Evolutionary conservation across 1,140 invertebrate genomes (phyloP).

Genomic region (Doryteuthis pealeii): DNA sequence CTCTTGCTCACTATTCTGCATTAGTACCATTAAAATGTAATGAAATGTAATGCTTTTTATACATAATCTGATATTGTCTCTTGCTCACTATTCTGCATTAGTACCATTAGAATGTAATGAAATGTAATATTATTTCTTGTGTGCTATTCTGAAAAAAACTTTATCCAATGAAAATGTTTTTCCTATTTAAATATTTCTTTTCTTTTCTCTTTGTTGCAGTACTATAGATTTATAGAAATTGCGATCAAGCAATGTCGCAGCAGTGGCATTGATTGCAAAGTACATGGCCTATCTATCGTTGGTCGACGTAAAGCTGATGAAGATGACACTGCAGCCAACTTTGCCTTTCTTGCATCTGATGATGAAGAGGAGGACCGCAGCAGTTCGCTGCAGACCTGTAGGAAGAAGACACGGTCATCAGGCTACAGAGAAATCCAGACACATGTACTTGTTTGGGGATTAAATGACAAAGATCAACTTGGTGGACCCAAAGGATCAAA

Average conservation of each 20-base stretch:
- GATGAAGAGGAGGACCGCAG: slow-evolving; percentile 68
- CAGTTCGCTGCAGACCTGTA: slow-evolving; percentile 19
- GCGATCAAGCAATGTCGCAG: slow-evolving; percentile 87
- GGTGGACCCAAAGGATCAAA: slow-evolving; percentile 94
- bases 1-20: too few species aligned
- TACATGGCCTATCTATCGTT: slow-evolving; percentile 80
- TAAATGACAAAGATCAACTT: slow-evolving; percentile 96
- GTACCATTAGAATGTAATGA: too few species aligned
- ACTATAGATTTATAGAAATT: slow-evolving; percentile 86
- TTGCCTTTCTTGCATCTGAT: slow-evolving; percentile 79
- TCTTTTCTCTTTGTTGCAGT: slow-evolving; percentile 61
- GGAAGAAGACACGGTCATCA: slow-evolving; percentile 35
- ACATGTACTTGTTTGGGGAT: slow-evolving; percentile 88
- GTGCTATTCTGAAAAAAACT: too few species aligned
- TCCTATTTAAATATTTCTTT: too few species aligned
- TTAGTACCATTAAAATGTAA: too few species aligned
- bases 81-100: too few species aligned
- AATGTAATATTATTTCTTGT: too few species aligned
- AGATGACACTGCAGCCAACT: slow-evolving; percentile 60
- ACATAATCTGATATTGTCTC: too few species aligned
- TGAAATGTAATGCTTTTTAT: too few species aligned
- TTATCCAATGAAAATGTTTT: too few species aligned
- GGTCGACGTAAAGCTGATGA: slow-evolving; percentile 70
- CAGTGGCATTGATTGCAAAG: slow-evolving; percentile 89
- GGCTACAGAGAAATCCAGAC: slow-evolving; percentile 58